These are phyloP conservation scores for Drosophila santomea DNA, from an alignment of 1,140 invertebrate genomes.

Conservation along the genomic window DNA sequence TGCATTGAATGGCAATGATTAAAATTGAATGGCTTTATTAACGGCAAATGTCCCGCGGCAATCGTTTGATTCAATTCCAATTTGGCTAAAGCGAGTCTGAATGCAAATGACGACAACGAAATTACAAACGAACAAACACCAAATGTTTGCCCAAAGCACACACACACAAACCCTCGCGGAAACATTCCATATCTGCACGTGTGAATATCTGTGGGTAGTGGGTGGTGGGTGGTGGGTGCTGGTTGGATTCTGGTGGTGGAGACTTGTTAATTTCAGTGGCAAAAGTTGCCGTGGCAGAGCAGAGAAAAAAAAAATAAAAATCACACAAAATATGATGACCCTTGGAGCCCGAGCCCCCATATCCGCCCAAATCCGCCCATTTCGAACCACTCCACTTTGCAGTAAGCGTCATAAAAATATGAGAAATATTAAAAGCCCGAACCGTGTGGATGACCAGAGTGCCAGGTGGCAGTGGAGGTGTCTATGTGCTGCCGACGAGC, in stretches of 20 bases:
- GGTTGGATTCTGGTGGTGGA: slow-evolving; percentile 10
- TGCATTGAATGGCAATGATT: slow-evolving; percentile 62
- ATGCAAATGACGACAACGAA: slow-evolving; percentile 57
- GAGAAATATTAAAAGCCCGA: slow-evolving; percentile 77
- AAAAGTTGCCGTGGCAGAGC: slow-evolving; percentile 57
- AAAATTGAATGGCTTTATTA: slow-evolving; percentile 76
- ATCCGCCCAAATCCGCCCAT: slow-evolving; percentile 12
- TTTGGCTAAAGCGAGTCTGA: slow-evolving; percentile 43
- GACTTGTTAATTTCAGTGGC: slow-evolving; percentile 78
- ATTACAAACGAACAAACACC: slow-evolving; percentile 71
- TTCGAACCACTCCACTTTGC: slow-evolving; percentile 17
- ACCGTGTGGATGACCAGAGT: slow-evolving; percentile 50
- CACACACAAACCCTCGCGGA: background rate
- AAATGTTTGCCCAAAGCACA: slow-evolving; percentile 61
- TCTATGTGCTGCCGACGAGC: slow-evolving; percentile 28
- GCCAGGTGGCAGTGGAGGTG: slow-evolving; percentile 38
- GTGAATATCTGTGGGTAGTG: slow-evolving; percentile 2
- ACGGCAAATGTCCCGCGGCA: slow-evolving; percentile 67
- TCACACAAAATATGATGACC: slow-evolving; percentile 76
- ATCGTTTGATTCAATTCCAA: slow-evolving; percentile 71
- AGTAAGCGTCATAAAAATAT: slow-evolving; percentile 72
- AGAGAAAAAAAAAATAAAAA: slow-evolving; percentile 36
- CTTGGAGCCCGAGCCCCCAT: slow-evolving; percentile 12
- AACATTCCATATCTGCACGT: slow-evolving; percentile 25
- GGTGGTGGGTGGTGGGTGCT: background rate